phyloP scores from a whole-genome alignment of 2,888 invertebrate species.

The Hofmannophila pseudospretella region DNA sequence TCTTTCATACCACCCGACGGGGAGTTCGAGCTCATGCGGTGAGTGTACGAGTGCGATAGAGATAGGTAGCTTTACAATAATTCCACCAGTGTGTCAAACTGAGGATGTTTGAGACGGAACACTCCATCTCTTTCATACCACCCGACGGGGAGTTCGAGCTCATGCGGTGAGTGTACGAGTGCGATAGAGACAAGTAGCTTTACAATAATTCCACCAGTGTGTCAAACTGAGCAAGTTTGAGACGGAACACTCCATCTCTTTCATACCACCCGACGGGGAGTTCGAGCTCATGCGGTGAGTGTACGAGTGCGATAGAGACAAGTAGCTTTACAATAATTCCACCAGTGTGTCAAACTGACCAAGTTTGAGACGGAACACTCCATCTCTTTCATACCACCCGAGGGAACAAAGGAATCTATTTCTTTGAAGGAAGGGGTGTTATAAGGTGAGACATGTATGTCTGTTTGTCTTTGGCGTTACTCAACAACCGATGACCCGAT shows the following conservation, averaged over 20 bases:
- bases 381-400: slow-evolving; percentile 99
- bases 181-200: neutral
- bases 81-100: slow-evolving; percentile 99
- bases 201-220: slow-evolving; percentile 99
- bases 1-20: slow-evolving; percentile 99
- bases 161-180: slow-evolving; percentile 85
- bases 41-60: slow-evolving; percentile 15
- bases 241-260: slow-evolving; percentile 99
- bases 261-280: slow-evolving; percentile 99
- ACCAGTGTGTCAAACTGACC: slow-evolving; percentile 99
- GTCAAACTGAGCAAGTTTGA: slow-evolving; percentile 99
- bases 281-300: slow-evolving; percentile 97
- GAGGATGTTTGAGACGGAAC: slow-evolving; percentile 99
- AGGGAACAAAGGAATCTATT: too few relatives aligned
- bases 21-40: slow-evolving; percentile 99
- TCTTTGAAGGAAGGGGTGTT: too few relatives aligned
- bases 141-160: slow-evolving; percentile 99
- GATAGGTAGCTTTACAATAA: slow-evolving; percentile 61
- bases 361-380: slow-evolving; percentile 99
- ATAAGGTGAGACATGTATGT: too few relatives aligned
- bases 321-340: slow-evolving; percentile 88
- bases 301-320: neutral
- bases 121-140: slow-evolving; percentile 99
- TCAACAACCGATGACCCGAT: too few relatives aligned
- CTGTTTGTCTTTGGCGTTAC: too few relatives aligned